Conservation (phyloP, 1,140 invertebrate genomes). For the Drosophila nigrodunni region DNA sequence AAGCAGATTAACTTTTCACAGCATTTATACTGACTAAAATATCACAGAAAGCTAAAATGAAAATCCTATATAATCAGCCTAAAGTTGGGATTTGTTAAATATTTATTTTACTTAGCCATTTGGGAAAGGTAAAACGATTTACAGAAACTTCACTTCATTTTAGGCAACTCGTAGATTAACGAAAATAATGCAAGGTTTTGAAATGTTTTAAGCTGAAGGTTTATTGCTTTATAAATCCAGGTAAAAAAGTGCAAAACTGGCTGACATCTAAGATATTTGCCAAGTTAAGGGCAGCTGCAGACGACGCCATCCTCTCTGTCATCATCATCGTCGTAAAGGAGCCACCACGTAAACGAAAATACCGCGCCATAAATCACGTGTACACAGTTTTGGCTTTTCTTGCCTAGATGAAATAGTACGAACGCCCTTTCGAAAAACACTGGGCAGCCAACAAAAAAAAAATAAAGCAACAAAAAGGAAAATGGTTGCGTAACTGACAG, state of each 20-base stretch:
- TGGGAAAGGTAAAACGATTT: too few relatives aligned
- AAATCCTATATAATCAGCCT: too few relatives aligned
- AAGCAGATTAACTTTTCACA: too few relatives aligned
- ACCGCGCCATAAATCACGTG: slow-evolving; percentile 77
- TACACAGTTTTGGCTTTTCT: slow-evolving; percentile 60
- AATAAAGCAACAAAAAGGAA: slow-evolving; percentile 26
- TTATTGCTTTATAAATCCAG: neutral
- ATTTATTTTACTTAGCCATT: too few relatives aligned
- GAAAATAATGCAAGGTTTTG: neutral
- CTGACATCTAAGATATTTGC: neutral
- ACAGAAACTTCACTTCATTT: neutral
- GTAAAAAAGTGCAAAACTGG: neutral
- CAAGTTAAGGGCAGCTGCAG: slow-evolving; percentile 35
- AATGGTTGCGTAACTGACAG: slow-evolving; percentile 71
- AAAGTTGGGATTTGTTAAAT: too few relatives aligned
- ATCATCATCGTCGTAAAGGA: slow-evolving; percentile 10
- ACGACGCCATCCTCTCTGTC: neutral
- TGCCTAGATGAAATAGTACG: slow-evolving; percentile 42
- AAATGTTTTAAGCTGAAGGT: neutral
- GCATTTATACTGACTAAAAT: too few relatives aligned
- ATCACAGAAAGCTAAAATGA: too few relatives aligned
- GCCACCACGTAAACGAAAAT: slow-evolving; percentile 70
- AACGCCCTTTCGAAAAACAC: slow-evolving; percentile 23
- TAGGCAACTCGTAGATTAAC: neutral
- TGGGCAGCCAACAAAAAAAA: neutral